phyloP scores from a whole-genome alignment of 1,140 invertebrate genomes.

The Ceratina calcarata region DNA sequence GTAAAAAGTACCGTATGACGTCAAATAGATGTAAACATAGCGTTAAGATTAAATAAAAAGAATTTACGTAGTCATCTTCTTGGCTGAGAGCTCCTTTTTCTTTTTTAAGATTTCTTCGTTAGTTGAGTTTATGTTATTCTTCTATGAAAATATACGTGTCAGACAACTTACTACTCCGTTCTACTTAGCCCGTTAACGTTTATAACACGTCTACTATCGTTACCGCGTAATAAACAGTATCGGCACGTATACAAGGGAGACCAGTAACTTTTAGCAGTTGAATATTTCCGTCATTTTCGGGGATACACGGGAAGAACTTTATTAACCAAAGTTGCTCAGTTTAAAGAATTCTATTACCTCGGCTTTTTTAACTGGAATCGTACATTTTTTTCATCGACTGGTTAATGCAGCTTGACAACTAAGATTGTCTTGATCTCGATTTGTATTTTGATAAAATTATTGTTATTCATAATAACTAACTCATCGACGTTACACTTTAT shows the following conservation, averaged over 20 bases:
- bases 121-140: slow-evolving; percentile 13
- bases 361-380: too few species aligned
- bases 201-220: slow-evolving; percentile 14
- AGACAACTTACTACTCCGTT: neutral
- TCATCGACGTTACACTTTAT: neutral
- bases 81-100: neutral
- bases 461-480: neutral
- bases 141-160: slow-evolving; percentile 22
- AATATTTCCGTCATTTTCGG: too few species aligned
- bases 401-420: too few species aligned
- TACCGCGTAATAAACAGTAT: neutral
- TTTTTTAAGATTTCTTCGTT: neutral
- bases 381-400: too few species aligned
- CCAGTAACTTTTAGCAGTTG: too few species aligned
- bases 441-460: neutral
- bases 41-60: neutral
- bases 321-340: too few species aligned
- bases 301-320: too few species aligned
- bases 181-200: neutral
- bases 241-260: neutral
- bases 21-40: neutral
- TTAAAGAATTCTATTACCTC: too few species aligned
- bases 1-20: neutral
- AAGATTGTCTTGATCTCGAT: too few species aligned
- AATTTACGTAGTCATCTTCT: neutral